phyloP scores from a whole-genome alignment of 2,797 vertebrate species.

The Choloepus didactylus region DNA sequence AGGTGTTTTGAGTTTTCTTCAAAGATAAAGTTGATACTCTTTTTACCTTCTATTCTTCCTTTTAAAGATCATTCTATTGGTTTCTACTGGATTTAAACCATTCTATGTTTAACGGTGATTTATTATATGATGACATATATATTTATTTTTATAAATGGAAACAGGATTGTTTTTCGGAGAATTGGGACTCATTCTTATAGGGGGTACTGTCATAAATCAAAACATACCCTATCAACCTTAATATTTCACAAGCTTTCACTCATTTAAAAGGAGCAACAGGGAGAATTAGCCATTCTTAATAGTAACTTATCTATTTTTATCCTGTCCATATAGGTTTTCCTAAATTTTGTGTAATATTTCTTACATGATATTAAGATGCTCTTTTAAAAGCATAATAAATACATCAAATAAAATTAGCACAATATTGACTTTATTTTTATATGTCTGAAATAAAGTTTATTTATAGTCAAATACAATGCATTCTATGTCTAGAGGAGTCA shows the following conservation, averaged over 20 bases:
- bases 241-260: not conserved
- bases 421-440: not conserved
- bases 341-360: not conserved
- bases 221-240: not conserved
- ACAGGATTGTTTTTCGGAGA: not conserved
- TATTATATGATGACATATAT: not conserved
- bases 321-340: not conserved
- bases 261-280: not conserved
- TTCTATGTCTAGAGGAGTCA: not conserved
- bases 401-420: slow-evolving; percentile 2
- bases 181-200: not conserved
- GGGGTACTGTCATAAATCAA: not conserved
- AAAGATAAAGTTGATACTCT: not conserved
- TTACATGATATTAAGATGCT: not conserved
- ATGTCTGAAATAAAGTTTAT: not conserved
- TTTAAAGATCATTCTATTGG: not conserved
- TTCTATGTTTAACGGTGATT: not conserved
- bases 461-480: not conserved
- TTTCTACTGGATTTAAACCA: not conserved
- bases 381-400: not conserved
- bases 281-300: not conserved
- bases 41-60: not conserved
- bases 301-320: not conserved
- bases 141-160: not conserved
- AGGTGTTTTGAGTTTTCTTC: not conserved